Evolutionary conservation across 2,888 invertebrate genomes (phyloP), one percentile per base, ranked within the genome.

Genomic region (Eilema caniola): DNA sequence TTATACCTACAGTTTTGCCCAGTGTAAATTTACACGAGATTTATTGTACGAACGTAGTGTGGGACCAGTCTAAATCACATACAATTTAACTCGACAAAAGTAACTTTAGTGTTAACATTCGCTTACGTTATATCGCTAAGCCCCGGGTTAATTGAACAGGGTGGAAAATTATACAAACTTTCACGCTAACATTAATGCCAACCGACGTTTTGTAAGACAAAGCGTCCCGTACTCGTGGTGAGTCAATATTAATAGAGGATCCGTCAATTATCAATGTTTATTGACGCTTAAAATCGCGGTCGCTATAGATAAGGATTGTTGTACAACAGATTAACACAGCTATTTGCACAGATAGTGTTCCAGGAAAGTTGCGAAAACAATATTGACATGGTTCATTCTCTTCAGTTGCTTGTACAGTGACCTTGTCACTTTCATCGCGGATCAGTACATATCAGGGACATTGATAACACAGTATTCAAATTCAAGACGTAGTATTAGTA

Each of bases 201-300:
- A 81, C 83, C 88, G 82, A 81, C 82, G 56, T 77, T 82, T 76
- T 86, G 88, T 81, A 83, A 86, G 85, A 79, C 83, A 69, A 76
- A 70, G 82, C 81, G 81, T 79, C 83, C 85, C 83, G 74, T 81
- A 79, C 82, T 87, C 83, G 72, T 81, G 81, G 75, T 60, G 80
- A 90, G 93, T 94, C 94, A 94, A 95, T 94, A 93, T 95, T 94
- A 92, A 90, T 90, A 90, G 81, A 93, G 93, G 92, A 88, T 84
- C 89, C 87, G 90, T 93, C 94, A 93, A 93, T 93, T 94, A 94
- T 89, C 92, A 79, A 87, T 92, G 93, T 89, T 89, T 89, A 92
- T 88, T 90, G 92, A 92, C 86, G 92, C 92, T 89, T 90, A 88
- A 92, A 92, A 92, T 92, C 86, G 88, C 80, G 85, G 87, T 88